phyloP scores from a whole-genome alignment of 2,888 invertebrate species.

The Pristionchus exspectatus region DNA sequence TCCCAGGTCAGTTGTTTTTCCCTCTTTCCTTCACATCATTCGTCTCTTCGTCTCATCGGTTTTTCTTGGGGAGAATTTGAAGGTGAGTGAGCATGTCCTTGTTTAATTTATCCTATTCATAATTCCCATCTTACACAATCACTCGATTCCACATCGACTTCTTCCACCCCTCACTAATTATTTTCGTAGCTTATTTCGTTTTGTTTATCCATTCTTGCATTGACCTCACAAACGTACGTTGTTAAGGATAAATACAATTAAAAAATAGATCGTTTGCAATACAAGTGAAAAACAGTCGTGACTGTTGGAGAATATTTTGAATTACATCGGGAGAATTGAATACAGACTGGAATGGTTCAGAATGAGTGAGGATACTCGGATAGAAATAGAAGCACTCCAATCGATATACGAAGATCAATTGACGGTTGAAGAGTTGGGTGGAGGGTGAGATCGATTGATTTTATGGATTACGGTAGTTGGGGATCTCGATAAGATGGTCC shows the following conservation, averaged over 20 bases:
- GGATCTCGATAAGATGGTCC: background rate
- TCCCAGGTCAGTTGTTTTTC: conserved; percentile 38
- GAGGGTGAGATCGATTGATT: conserved; percentile 23
- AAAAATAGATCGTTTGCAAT: background rate
- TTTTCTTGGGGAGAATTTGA: background rate
- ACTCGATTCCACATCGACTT: background rate
- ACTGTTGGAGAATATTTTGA: conserved; percentile 44
- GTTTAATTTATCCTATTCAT: conserved; percentile 29
- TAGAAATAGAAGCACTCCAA: conserved; percentile 58
- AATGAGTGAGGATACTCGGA: conserved; percentile 57
- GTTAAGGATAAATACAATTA: conserved; percentile 28
- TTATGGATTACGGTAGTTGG: background rate
- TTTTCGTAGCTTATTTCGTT: conserved; percentile 10
- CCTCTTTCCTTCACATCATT: conserved; percentile 7
- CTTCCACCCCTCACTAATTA: background rate
- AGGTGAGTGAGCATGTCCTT: conserved; percentile 44
- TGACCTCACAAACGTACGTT: background rate
- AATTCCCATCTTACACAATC: background rate
- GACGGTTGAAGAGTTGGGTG: conserved; percentile 53
- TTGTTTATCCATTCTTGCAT: conserved; percentile 10
- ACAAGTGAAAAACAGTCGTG: conserved; percentile 1
- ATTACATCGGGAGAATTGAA: background rate
- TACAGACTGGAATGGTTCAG: background rate
- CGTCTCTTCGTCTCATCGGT: background rate
- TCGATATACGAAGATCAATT: conserved; percentile 59